These are phyloP conservation scores for Macroteleia sp. DNA, from an alignment of 2,888 invertebrate genomes.

Conservation along the genomic window DNA sequence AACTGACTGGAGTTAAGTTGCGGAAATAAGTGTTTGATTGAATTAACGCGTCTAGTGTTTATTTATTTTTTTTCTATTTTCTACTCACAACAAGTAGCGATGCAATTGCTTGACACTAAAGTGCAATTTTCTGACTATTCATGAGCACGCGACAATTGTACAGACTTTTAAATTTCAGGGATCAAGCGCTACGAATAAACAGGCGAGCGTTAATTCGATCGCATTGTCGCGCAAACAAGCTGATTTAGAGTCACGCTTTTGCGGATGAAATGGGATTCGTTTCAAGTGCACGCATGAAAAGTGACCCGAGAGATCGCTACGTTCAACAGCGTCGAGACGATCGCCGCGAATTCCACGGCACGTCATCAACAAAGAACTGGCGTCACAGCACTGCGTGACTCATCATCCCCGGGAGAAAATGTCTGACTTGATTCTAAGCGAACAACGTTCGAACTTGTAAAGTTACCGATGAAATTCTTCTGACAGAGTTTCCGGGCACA, in stretches of 20 bases:
- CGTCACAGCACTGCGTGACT: slow-evolving; percentile 46
- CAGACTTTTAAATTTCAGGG: slow-evolving; percentile 35
- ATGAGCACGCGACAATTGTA: slow-evolving; percentile 32
- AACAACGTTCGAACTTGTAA: slow-evolving; percentile 1
- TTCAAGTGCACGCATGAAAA: slow-evolving; percentile 46
- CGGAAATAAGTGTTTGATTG: neutral
- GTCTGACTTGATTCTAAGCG: slow-evolving; percentile 28
- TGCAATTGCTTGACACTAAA: slow-evolving; percentile 13
- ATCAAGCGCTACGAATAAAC: slow-evolving; percentile 32
- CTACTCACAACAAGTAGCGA: neutral
- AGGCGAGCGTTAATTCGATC: slow-evolving; percentile 41
- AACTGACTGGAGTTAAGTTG: neutral
- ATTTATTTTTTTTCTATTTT: slow-evolving; percentile 5
- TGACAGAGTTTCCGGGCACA: neutral
- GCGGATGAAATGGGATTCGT: slow-evolving; percentile 29
- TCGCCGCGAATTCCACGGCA: slow-evolving; percentile 38
- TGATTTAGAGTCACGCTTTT: slow-evolving; percentile 20
- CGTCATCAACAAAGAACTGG: slow-evolving; percentile 51
- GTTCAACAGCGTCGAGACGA: slow-evolving; percentile 16
- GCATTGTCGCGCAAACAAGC: slow-evolving; percentile 50
- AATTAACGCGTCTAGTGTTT: neutral
- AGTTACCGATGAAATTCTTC: slow-evolving; percentile 26
- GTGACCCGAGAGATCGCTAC: slow-evolving; percentile 13
- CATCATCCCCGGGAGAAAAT: slow-evolving; percentile 39
- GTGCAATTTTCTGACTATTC: slow-evolving; percentile 36